phyloP scores from a whole-genome alignment of 2,888 invertebrate species.

The Diarsia rubi region DNA sequence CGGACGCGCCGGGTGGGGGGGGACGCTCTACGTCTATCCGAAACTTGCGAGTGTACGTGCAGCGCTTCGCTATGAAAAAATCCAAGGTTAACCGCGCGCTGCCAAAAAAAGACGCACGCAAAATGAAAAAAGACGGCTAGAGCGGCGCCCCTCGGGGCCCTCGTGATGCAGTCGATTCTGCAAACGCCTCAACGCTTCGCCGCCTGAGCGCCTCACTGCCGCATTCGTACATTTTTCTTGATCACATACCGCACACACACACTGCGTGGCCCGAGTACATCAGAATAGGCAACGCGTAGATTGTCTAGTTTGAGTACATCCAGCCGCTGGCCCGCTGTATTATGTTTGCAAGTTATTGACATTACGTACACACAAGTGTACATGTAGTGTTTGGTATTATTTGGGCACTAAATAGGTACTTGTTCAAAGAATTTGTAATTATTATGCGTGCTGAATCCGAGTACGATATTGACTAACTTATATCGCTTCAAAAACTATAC shows the following conservation, averaged over 20 bases:
- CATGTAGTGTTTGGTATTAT: constrained; percentile 49
- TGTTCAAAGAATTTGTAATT: constrained; percentile 38
- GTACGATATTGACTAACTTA: constrained; percentile 23
- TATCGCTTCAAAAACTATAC: constrained; percentile 2
- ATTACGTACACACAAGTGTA: constrained; percentile 54
- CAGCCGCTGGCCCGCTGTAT: constrained; percentile 57
- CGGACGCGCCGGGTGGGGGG: constrained; percentile 90
- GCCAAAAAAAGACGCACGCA: constrained; percentile 91
- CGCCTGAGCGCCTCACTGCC: constrained; percentile 65
- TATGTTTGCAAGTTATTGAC: constrained; percentile 70
- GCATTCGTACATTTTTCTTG: constrained; percentile 65
- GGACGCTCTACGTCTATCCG: constrained; percentile 90
- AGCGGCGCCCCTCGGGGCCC: constrained; percentile 86
- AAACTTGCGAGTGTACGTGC: constrained; percentile 89
- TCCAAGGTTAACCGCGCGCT: constrained; percentile 90
- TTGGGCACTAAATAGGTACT: constrained; percentile 18
- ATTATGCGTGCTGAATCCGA: constrained; percentile 36
- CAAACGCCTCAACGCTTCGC: constrained; percentile 72
- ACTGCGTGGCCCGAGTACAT: constrained; percentile 41
- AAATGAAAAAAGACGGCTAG: constrained; percentile 89
- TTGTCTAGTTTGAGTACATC: constrained; percentile 53
- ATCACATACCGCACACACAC: constrained; percentile 60
- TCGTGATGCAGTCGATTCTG: constrained; percentile 85
- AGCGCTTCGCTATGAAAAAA: constrained; percentile 90
- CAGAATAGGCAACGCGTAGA: constrained; percentile 51